Conservation (phyloP, 2,888 invertebrate genomes). For the Melieria picta region DNA sequence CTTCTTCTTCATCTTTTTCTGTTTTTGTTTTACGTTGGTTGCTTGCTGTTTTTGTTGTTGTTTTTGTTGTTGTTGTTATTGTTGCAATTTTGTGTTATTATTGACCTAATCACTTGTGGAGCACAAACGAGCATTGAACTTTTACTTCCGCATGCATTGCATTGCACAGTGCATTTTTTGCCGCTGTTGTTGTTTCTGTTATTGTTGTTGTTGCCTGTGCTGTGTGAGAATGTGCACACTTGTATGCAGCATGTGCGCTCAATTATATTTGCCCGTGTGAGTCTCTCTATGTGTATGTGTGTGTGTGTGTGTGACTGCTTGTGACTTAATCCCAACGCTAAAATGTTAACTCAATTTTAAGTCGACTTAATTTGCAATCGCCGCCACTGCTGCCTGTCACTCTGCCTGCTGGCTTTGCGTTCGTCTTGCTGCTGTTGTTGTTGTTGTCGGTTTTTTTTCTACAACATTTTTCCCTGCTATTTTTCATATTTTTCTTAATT, state of each 20-base stretch:
- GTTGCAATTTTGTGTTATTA: slow-evolving; percentile 61
- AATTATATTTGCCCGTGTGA: no score
- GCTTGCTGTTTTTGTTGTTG: slow-evolving; percentile 18
- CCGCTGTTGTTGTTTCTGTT: slow-evolving; percentile 7
- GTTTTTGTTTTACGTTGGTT: slow-evolving; percentile 30
- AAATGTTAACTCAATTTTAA: no score
- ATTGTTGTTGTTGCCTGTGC: slow-evolving; percentile 9
- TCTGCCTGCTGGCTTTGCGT: no score
- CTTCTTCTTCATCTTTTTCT: slow-evolving; percentile 17
- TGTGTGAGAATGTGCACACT: not conserved
- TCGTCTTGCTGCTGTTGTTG: not conserved
- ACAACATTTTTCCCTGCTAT: no score
- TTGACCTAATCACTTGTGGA: slow-evolving; percentile 67
- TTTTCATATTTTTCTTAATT: no score
- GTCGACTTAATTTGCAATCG: no score
- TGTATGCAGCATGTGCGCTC: not conserved
- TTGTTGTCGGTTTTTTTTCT: not conserved
- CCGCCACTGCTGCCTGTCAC: no score
- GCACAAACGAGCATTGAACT: slow-evolving; percentile 66
- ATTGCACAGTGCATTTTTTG: slow-evolving; percentile 35
- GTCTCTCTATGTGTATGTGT: no score
- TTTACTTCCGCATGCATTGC: slow-evolving; percentile 65
- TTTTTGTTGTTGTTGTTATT: slow-evolving; percentile 41
- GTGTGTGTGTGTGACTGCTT: no score
- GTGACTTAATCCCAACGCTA: no score